These are phyloP conservation scores for Biston stratarius DNA, from an alignment of 2,888 invertebrate genomes.

Conservation along the genomic window DNA sequence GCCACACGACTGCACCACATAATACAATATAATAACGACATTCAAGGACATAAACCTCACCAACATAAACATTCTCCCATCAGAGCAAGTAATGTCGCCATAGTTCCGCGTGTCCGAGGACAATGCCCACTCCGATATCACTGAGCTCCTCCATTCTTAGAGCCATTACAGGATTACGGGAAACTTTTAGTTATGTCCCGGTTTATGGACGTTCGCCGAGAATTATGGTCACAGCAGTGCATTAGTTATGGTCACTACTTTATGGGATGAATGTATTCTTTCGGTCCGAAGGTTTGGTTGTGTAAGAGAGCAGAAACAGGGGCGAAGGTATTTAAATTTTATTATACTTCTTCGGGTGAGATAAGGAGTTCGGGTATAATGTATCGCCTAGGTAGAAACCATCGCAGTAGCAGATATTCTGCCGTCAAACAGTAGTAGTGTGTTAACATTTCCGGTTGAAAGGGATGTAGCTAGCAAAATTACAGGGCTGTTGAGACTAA, in stretches of 20 bases:
- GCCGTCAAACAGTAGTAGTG: no score
- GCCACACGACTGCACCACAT: constrained; percentile 1
- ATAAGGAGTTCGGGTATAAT: not conserved
- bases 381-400: not conserved
- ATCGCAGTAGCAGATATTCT: no score
- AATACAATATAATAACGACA: constrained; percentile 32
- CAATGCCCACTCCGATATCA: constrained; percentile 54
- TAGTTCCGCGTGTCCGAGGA: constrained; percentile 57
- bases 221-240: constrained; percentile 58
- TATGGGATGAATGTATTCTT: constrained; percentile 46
- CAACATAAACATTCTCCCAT: constrained; percentile 30
- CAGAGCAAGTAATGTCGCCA: constrained; percentile 51
- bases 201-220: constrained; percentile 59
- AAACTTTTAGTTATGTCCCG: constrained; percentile 64
- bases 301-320: constrained; percentile 36
- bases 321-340: constrained; percentile 36
- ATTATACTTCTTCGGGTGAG: constrained; percentile 1
- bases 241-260: constrained; percentile 42
- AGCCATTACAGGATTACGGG: constrained; percentile 62
- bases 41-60: constrained; percentile 27
- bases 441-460: no score
- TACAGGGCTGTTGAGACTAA: no score
- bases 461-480: no score
- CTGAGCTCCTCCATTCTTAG: constrained; percentile 49
- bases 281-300: constrained; percentile 46